Conservation (phyloP, 1,140 invertebrate genomes). For the Chrysopa pallens region DNA sequence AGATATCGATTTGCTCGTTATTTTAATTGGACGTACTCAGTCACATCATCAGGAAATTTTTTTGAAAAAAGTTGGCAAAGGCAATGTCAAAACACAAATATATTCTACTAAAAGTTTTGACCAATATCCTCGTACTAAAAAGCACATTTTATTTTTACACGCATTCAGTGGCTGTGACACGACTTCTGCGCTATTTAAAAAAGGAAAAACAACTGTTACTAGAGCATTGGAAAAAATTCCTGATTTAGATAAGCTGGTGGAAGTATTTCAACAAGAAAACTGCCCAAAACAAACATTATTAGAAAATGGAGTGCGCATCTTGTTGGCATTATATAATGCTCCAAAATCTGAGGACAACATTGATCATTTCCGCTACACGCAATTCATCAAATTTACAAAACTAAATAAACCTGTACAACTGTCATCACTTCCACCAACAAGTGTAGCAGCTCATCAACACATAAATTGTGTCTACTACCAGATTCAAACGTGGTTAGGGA, state of each 20-base stretch:
- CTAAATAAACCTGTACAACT: conserved; percentile 6
- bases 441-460: conserved; percentile 18
- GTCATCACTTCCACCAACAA: conserved; percentile 11
- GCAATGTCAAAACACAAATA: conserved; percentile 14
- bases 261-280: conserved; percentile 19
- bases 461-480: conserved; percentile 22
- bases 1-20: conserved; percentile 20
- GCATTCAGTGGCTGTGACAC: conserved; percentile 20
- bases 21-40: conserved; percentile 17
- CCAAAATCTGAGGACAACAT: conserved; percentile 13
- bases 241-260: conserved; percentile 13
- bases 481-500: conserved; percentile 22
- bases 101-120: conserved; percentile 14
- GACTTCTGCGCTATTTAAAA: conserved; percentile 19
- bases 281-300: conserved; percentile 12
- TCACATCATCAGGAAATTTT: background rate
- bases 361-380: conserved; percentile 1
- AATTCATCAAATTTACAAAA: conserved; percentile 2
- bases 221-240: conserved; percentile 10
- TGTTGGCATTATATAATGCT: conserved; percentile 17
- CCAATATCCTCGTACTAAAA: conserved; percentile 13
- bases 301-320: conserved; percentile 14
- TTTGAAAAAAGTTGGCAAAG: conserved; percentile 7
- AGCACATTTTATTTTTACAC: conserved; percentile 18
- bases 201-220: conserved; percentile 14